Base-by-base conservation (phyloP, 1,140 invertebrate species). In the Philotrypesis tridentata region DNA sequence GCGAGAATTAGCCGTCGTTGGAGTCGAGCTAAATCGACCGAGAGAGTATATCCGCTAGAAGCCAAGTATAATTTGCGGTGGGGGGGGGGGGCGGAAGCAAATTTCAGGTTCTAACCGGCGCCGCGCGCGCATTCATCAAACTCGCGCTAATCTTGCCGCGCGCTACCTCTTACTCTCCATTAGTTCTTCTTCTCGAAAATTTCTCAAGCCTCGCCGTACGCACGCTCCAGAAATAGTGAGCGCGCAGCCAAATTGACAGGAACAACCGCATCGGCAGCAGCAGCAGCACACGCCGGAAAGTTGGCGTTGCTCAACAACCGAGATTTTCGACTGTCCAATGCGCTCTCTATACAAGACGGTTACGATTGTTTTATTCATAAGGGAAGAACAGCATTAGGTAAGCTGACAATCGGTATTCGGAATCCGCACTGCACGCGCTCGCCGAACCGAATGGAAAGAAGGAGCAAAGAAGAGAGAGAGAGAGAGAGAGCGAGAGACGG, bases 331-430 rank as follows among this genome's bases (percentile, higher is more conserved):
- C 48, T 55, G n/a, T 17, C 48, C 48, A 55, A 17, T 55, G 21
- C 48, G 7, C 48, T 0, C 21, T 55, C 17, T 55, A 55, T 80
- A 74, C 60, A 74, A 80, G 61, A 65, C 60, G 79, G 17, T 75
- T 33, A 65, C 68, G 37, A 63, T 78, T 81, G 73, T 81, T 84
- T 84, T 84, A 84, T 84, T 84, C 83, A 81, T 84, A 84, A 84
- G 79, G 43, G 14, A 23, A 48, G 33, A 68, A 61, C 48, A 9
- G 55, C 75, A 48, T 81, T 79, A 80, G 63, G 83, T 72, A 78
- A 84, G 74, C 79, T 79, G 67, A 84, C 68, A 84, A 84, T 84
- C 83, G 72, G 80, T 82, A 84, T 84, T 84, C 75, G 33, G 33
- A 73, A 78, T 84, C 73, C 79, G 37, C 67, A 63, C 48, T 1